A percentile compares a stretch with the other conserved stretches of the same genome.
Conservation (phyloP, 1,140 invertebrate species). For the Eulimnadia texana region DNA sequence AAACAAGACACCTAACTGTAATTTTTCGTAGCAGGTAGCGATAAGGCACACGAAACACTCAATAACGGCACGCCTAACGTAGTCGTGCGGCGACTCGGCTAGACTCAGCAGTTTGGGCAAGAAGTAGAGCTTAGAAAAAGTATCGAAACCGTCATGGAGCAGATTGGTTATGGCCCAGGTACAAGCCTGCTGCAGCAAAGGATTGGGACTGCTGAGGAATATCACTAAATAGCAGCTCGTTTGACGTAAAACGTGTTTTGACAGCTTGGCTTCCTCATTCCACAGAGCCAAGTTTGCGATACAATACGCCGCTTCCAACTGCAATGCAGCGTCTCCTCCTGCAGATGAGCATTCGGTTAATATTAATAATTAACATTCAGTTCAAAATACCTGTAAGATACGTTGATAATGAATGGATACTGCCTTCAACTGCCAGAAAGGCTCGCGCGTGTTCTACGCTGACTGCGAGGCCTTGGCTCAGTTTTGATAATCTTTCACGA, state of each 20-base stretch:
- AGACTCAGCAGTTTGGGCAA: background rate
- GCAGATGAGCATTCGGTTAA: too few species aligned
- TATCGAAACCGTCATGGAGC: background rate
- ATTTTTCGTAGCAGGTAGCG: background rate
- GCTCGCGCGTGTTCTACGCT: conserved; percentile 4
- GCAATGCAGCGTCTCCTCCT: conserved; percentile 6
- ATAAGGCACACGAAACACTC: conserved; percentile 7
- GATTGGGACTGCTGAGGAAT: conserved; percentile 3
- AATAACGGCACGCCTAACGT: conserved; percentile 2
- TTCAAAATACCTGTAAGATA: conserved; percentile 11
- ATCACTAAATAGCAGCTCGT: conserved; percentile 7
- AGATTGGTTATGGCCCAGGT: conserved; percentile 8
- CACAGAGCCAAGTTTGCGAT: conserved; percentile 6
- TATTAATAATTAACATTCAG: too few species aligned
- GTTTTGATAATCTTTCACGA: background rate
- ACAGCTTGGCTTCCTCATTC: conserved; percentile 5
- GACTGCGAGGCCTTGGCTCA: conserved; percentile 5
- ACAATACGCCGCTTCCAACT: conserved; percentile 15
- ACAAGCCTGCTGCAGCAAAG: conserved; percentile 10
- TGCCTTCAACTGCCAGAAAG: background rate
- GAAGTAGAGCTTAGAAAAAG: background rate
- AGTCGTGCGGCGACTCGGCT: background rate
- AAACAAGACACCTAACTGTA: background rate
- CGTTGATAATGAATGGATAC: background rate
- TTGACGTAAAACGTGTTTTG: background rate